Evolutionary conservation across 2,113 vertebrate genomes (phyloP), one percentile per base, ranked within the genome.

Genomic region (Clupea harengus): DNA sequence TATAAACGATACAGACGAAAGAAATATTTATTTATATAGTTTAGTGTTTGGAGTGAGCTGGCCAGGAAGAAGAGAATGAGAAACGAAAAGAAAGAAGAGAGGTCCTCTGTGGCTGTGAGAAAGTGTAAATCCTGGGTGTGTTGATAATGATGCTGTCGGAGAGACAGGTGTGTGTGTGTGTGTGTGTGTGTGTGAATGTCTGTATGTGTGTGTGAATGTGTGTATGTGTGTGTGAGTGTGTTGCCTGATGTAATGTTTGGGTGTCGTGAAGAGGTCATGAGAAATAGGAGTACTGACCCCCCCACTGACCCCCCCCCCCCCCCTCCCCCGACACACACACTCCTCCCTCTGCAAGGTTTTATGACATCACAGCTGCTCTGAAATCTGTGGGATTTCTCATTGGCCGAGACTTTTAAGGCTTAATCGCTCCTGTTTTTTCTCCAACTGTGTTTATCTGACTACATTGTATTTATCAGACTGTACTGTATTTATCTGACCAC

Each of bases 1-100:
- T 22, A 64, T 5, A n/a, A 64, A n/a, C 89, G 87, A 92, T 92
- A 91, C 92, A 88, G 86, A 93, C 93, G 87, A 89, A 88, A 87
- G 89, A 46, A 52, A 82, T 82, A 86, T 50, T 82, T 86, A 82
- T 91, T 86, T 88, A 90, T 91, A 87, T 86, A 90, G 54, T 8
- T 90, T 88, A 84, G 84, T 83, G 82, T 54, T 18, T 54, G 11
- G 52, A 18, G 52, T 15, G 52, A 18, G 17, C 17, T 54, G 52
- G 87, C 57, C 57, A 64, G 57, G 18, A 17, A 57, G 52, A 22
- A 64, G 85, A 89, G 87, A 86, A 82, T 50, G 49, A 80, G 86
- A 64, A 72, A 49, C 45, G n/a, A n/a, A 0, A n/a, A 18, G 52
- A 54, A 15, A 54, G 52, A 15, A 18, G 52, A 54, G 67, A 83